Evolutionary conservation across 2,113 vertebrate genomes (phyloP).

Genomic region (Bubo bubo): DNA sequence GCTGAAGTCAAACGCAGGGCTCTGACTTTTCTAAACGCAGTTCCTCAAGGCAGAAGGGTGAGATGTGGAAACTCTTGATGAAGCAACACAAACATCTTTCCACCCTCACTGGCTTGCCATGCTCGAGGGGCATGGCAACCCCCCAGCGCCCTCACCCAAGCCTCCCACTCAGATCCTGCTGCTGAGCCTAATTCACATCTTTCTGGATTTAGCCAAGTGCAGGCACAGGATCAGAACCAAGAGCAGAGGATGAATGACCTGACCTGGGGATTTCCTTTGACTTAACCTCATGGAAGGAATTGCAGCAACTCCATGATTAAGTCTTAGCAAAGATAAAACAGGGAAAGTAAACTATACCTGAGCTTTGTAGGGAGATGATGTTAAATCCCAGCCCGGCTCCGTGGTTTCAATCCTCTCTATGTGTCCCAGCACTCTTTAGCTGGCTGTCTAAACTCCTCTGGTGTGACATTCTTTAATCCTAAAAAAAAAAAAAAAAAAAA

Average conservation of each 20-base stretch:
- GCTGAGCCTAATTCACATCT: background rate
- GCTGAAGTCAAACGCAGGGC: background rate
- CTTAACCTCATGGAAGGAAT: background rate
- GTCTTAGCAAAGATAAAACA: background rate
- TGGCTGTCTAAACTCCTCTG: background rate
- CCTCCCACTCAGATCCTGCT: background rate
- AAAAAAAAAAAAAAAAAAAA: background rate
- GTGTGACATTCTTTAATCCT: background rate
- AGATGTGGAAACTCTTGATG: background rate
- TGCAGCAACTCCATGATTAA: background rate
- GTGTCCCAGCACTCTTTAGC: background rate
- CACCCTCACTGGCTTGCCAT: background rate
- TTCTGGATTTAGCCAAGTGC: background rate
- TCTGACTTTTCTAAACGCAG: background rate
- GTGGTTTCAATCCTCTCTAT: background rate
- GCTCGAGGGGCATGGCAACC: background rate
- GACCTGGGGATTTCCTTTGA: background rate
- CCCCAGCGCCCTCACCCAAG: background rate
- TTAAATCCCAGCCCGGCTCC: background rate
- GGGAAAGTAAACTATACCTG: background rate
- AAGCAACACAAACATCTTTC: background rate
- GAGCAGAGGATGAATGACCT: background rate
- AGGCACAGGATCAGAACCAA: background rate
- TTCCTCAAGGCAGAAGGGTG: background rate
- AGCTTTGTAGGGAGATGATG: fast-evolving